These are phyloP conservation scores for Rhopilema esculentum DNA, from an alignment of 30 jellyfish, hydroid and myxozoan genomes.

Conservation along the genomic window DNA sequence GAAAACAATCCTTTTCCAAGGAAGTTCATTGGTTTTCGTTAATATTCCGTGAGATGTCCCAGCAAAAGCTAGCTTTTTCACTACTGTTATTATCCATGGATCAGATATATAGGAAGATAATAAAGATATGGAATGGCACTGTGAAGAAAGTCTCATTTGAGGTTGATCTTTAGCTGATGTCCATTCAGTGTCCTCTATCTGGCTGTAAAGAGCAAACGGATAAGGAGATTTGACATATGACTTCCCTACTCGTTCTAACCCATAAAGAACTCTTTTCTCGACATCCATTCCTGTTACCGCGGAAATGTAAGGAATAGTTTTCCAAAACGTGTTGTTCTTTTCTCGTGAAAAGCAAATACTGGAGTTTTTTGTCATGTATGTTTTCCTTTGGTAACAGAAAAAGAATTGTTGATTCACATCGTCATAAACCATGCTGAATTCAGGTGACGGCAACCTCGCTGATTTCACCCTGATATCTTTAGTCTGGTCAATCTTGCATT, in stretches of 20 bases:
- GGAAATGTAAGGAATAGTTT: background rate
- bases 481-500: slow-evolving; percentile 4
- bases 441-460: slow-evolving; percentile 14
- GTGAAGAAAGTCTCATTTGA: background rate
- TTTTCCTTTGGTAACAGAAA: background rate
- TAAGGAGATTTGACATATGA: background rate
- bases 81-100: background rate
- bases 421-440: slow-evolving; percentile 39
- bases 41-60: background rate
- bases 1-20: background rate
- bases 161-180: background rate
- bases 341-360: background rate
- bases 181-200: slow-evolving; percentile 21
- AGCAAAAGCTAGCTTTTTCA: background rate
- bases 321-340: background rate
- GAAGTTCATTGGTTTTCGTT: background rate
- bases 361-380: background rate
- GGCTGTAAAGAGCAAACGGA: background rate
- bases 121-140: background rate
- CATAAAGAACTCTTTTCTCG: background rate
- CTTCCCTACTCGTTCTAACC: background rate
- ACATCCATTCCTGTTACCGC: slow-evolving; percentile 9
- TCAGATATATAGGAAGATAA: background rate
- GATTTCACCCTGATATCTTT: background rate
- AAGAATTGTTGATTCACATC: slow-evolving; percentile 27